These are phyloP conservation scores for Phenganax stokvisi DNA, from an alignment of 92 coral and sea anemone genomes.

Conservation along the genomic window DNA sequence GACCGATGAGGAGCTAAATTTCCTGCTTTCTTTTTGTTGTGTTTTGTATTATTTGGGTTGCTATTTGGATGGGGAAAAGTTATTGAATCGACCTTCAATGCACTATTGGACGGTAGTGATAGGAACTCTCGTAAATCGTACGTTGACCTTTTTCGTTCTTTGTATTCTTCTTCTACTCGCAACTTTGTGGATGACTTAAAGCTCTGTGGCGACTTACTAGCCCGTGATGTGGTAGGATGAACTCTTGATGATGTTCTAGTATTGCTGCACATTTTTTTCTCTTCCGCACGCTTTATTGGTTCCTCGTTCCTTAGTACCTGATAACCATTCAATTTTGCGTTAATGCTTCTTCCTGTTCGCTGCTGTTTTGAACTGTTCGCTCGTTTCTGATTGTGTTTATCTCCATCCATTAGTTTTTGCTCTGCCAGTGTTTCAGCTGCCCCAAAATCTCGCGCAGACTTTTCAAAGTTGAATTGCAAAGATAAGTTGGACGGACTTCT, in stretches of 20 bases:
- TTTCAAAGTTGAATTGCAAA: conserved; percentile 30
- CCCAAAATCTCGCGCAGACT: neutral
- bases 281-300: neutral
- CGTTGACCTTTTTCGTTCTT: conserved; percentile 28
- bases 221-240: neutral
- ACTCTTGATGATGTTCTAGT: neutral
- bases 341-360: neutral
- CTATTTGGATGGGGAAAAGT: neutral
- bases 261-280: neutral
- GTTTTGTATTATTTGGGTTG: neutral
- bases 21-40: neutral
- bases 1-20: neutral
- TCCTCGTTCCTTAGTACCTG: neutral
- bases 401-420: neutral
- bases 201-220: neutral
- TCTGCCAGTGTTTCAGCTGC: neutral
- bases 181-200: conserved; percentile 3
- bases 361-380: neutral
- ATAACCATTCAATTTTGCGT: neutral
- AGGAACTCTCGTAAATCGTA: conserved; percentile 34
- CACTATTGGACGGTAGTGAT: conserved; percentile 2
- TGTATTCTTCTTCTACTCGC: neutral
- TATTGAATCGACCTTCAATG: neutral
- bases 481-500: conserved; percentile 37
- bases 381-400: conserved; percentile 2